Evolutionary conservation across 2,113 vertebrate genomes (phyloP), one percentile per base, ranked within the genome.

Genomic region (Tapirus terrestris): DNA sequence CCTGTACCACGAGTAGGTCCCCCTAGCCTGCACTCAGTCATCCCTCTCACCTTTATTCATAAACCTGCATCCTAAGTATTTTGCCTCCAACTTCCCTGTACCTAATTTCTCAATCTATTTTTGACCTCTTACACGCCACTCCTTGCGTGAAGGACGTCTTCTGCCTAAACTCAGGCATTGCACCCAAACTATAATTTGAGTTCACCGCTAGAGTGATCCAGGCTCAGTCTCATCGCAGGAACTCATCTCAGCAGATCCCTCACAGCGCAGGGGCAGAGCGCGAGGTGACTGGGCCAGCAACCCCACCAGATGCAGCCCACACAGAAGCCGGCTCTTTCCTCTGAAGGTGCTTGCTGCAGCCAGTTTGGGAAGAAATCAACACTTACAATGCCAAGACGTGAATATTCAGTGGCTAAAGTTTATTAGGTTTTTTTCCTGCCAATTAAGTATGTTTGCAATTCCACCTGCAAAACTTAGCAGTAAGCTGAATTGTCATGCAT

Each of bases 391-490:
- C 56, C 60, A 65, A 94, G 33, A 80, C 36, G 75, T 0, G 0
- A 53, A 2, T 14, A 89, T 12, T 58, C 33, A 72, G 51, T 56
- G 27, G 31, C 65, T 97, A 39, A 58, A 21, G 8, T 58, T 39
- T 77, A 83, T 25, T 63, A 23, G 11, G 2, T 25, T 88, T 92
- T 25, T 65, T 21, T 8, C 3, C 23, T 60, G 12, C 53, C 29
- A n/a, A 12, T 92, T 92, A 91, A 91, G 43, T 76, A 56, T 48
- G 39, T 75, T 73, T 91, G 1, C 72, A 83, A 93, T 90, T 80
- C 80, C 20, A 93, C 53, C 68, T 58, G 39, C 29, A 96, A 27
- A 96, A 93, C 89, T 10, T 27, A 79, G 9, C 51, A 45, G 29
- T 17, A 76, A n/a, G 8, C 51, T 93, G 61, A 89, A 65, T 75